phyloP scores from a whole-genome alignment of 2,113 vertebrate species.

The Nannospalax galili region DNA sequence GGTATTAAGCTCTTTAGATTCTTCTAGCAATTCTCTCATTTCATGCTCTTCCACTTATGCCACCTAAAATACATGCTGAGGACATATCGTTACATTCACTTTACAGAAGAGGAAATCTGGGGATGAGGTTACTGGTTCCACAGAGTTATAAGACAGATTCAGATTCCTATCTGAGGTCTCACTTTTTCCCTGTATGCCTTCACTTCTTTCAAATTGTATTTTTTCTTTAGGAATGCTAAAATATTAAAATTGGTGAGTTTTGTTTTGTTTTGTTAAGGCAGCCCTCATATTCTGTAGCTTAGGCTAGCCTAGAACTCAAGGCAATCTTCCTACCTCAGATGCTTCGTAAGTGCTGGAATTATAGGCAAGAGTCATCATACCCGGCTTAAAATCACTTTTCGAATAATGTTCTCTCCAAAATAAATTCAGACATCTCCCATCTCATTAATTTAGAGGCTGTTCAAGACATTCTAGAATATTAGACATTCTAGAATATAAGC shows the following conservation, averaged over 20 bases:
- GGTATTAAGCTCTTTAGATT: constrained; percentile 47
- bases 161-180: neutral
- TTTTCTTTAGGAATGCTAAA: constrained; percentile 31
- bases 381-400: constrained; percentile 34
- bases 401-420: constrained; percentile 6
- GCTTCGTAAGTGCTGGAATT: neutral
- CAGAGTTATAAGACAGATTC: neutral
- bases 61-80: neutral
- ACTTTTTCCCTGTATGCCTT: neutral
- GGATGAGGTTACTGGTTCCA: neutral
- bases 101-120: neutral
- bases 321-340: neutral
- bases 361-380: neutral
- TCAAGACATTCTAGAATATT: constrained; percentile 28
- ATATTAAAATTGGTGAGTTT: constrained; percentile 33
- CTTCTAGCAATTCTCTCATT: constrained; percentile 9
- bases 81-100: neutral
- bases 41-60: constrained; percentile 11
- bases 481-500: neutral
- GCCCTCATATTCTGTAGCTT: neutral
- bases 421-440: neutral
- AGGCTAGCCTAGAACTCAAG: neutral
- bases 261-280: neutral
- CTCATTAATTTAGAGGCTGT: constrained; percentile 18
- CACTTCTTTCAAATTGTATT: neutral